Percentiles rank a stretch among this genome's conserved stretches.
These are phyloP conservation scores for Pongo abelii DNA, from an alignment of 2,113 vertebrate genomes.

Conservation along the genomic window DNA sequence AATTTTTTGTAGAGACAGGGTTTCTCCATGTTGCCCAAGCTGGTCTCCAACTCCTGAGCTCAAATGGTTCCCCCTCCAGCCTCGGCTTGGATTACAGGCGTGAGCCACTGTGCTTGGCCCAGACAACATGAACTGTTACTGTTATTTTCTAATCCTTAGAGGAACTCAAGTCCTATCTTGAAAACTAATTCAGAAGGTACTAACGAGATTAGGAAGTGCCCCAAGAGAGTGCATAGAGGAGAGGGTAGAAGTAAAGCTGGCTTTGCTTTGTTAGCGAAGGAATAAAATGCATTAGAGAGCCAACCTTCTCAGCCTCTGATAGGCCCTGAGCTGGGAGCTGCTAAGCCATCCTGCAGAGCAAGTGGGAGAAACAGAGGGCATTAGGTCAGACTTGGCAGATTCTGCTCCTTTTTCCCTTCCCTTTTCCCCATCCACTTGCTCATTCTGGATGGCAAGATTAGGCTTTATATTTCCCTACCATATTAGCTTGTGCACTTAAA, in stretches of 20 bases:
- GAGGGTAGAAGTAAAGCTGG: background rate
- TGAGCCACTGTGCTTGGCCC: too few species aligned
- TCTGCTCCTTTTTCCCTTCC: background rate
- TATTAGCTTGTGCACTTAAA: background rate
- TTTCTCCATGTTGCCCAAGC: too few species aligned
- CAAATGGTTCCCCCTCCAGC: too few species aligned
- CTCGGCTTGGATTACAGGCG: too few species aligned
- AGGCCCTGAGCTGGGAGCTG: background rate
- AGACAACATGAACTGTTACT: background rate
- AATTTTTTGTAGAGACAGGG: too few species aligned
- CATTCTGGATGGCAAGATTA: background rate
- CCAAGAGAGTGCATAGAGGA: background rate
- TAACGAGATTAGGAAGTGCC: background rate
- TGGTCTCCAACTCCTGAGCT: too few species aligned
- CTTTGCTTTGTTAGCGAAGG: background rate
- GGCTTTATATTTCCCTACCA: background rate
- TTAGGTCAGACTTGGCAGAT: background rate
- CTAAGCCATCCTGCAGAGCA: background rate
- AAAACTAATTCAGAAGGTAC: background rate
- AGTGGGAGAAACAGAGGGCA: background rate
- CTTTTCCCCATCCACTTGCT: background rate
- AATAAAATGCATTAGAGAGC: background rate
- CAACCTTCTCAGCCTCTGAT: background rate
- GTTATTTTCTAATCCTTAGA: background rate
- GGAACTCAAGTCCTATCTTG: background rate